A percentile compares a stretch with the other conserved stretches of the same genome.
Evolutionary conservation across 2,797 vertebrate genomes (phyloP).

Genomic region (Mus caroli): DNA sequence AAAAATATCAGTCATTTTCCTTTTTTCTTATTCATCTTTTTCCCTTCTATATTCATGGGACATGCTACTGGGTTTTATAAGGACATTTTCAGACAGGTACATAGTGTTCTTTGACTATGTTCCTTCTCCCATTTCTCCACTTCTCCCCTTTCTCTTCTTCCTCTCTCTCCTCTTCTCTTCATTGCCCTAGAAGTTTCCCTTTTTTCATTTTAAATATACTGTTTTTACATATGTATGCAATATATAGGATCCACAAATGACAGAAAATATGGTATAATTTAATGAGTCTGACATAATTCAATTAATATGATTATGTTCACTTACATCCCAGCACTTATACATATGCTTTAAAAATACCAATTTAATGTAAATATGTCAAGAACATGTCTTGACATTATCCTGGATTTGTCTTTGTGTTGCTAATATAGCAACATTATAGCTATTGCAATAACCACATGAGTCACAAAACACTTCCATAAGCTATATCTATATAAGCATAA

Average conservation of each 20-base stretch:
- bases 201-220: background rate
- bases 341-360: slow-evolving; percentile 20
- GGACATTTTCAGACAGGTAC: background rate
- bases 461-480: slow-evolving; percentile 39
- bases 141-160: background rate
- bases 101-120: background rate
- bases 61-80: background rate
- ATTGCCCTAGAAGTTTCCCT: background rate
- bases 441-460: background rate
- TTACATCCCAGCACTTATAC: background rate
- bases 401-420: background rate
- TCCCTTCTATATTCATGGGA: background rate
- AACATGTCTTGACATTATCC: background rate
- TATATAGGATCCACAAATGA: background rate
- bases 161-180: background rate
- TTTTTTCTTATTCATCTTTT: background rate
- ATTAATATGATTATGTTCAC: background rate
- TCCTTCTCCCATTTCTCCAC: background rate
- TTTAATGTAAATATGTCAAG: background rate
- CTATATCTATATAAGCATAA: background rate
- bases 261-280: background rate
- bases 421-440: background rate
- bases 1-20: background rate
- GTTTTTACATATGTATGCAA: background rate
- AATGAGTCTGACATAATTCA: background rate